Evolutionary conservation across 2,113 vertebrate genomes (phyloP).

Genomic region (Hipposideros armiger): DNA sequence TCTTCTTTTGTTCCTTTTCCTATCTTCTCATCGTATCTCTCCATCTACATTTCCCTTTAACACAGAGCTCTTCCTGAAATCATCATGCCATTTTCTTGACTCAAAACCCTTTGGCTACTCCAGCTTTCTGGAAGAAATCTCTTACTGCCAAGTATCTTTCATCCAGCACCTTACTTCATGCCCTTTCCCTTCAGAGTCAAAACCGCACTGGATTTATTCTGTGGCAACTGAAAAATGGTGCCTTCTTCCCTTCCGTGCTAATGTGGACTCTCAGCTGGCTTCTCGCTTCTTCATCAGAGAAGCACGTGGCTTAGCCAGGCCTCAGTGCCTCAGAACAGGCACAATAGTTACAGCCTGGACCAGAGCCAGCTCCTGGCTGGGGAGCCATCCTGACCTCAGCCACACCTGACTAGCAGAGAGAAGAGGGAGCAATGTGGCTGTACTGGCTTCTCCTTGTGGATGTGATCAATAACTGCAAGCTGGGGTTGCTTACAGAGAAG

Average conservation of each 20-base stretch:
- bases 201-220: neutral
- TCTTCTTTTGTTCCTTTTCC: neutral
- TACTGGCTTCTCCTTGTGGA: neutral
- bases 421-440: neutral
- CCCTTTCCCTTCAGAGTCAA: neutral
- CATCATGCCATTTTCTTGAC: conserved; percentile 14
- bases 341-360: neutral
- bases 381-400: neutral
- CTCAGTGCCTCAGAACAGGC: neutral
- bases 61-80: conserved; percentile 13
- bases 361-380: neutral
- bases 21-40: neutral
- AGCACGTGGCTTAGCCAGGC: neutral
- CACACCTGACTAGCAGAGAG: neutral
- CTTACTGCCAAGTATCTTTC: neutral
- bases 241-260: neutral
- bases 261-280: neutral
- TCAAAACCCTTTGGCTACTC: neutral
- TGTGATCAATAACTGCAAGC: neutral
- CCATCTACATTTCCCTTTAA: neutral
- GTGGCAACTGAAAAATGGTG: neutral
- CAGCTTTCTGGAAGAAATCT: neutral
- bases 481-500: neutral
- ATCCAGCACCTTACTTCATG: neutral
- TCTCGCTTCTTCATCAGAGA: neutral